A percentile compares a stretch with the other conserved stretches of the same genome.
Conservation (phyloP, 2,113 vertebrate species). For the Chaenocephalus aceratus region DNA sequence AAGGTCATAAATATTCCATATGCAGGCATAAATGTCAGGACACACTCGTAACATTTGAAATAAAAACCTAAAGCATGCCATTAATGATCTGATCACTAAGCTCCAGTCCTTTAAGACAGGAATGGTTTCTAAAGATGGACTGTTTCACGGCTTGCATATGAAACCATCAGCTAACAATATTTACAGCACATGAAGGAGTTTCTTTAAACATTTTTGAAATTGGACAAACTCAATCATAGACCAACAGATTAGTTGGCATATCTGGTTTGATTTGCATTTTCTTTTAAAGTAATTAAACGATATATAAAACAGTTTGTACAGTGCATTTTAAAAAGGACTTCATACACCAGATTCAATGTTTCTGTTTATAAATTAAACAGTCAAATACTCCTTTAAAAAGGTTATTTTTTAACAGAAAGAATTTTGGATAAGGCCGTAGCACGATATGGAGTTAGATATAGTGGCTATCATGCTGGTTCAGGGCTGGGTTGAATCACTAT, state of each 20-base stretch:
- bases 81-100: conserved; percentile 27
- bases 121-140: neutral
- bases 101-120: conserved; percentile 13
- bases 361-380: conserved; percentile 60
- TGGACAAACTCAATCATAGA: conserved; percentile 8
- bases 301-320: conserved; percentile 51
- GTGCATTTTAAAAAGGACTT: conserved; percentile 56
- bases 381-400: conserved; percentile 46
- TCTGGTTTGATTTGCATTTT: conserved; percentile 27
- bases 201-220: conserved; percentile 12
- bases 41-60: conserved; percentile 26
- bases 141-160: conserved; percentile 15
- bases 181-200: conserved; percentile 33
- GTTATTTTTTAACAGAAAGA: conserved; percentile 21
- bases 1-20: conserved; percentile 51
- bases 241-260: neutral
- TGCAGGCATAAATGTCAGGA: conserved; percentile 28
- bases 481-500: conserved; percentile 50
- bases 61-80: conserved; percentile 26
- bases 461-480: conserved; percentile 18
- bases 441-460: conserved; percentile 41
- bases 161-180: conserved; percentile 31
- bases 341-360: conserved; percentile 42
- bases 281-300: conserved; percentile 29
- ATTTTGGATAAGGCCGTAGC: conserved; percentile 39